Percentiles rank a stretch among this genome's conserved stretches.
Evolutionary conservation across 2,797 vertebrate species (phyloP).

Genomic region (Silurus aristotelis): DNA sequence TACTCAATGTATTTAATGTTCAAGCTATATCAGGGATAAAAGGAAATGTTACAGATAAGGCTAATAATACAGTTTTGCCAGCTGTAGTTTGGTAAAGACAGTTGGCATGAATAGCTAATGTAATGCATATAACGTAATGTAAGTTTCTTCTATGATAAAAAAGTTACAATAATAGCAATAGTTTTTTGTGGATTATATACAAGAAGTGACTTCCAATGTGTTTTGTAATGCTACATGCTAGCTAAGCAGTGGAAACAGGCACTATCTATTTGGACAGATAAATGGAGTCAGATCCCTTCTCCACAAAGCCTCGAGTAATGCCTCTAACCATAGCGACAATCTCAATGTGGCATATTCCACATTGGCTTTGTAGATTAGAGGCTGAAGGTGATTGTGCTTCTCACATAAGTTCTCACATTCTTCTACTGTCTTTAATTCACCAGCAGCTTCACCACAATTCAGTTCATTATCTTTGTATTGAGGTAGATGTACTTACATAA

Average conservation of each 20-base stretch:
- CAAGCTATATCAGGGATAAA: neutral
- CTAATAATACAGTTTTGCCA: neutral
- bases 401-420: neutral
- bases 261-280: neutral
- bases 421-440: neutral
- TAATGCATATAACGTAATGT: no score
- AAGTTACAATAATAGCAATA: no score
- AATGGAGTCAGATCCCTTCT: conserved; percentile 1
- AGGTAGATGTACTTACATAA: neutral
- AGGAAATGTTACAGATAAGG: neutral
- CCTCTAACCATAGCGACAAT: neutral
- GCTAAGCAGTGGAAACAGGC: neutral
- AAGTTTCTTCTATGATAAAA: neutral
- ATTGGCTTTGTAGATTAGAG: neutral
- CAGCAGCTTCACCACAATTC: neutral
- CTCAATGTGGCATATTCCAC: neutral
- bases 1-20: neutral
- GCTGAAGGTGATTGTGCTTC: neutral
- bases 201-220: neutral
- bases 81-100: neutral
- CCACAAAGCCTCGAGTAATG: neutral
- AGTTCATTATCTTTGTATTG: neutral
- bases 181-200: no score
- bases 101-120: neutral
- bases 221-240: neutral